Evolutionary conservation across 2,797 vertebrate species (phyloP).

Genomic region (Tadarida brasiliensis): DNA sequence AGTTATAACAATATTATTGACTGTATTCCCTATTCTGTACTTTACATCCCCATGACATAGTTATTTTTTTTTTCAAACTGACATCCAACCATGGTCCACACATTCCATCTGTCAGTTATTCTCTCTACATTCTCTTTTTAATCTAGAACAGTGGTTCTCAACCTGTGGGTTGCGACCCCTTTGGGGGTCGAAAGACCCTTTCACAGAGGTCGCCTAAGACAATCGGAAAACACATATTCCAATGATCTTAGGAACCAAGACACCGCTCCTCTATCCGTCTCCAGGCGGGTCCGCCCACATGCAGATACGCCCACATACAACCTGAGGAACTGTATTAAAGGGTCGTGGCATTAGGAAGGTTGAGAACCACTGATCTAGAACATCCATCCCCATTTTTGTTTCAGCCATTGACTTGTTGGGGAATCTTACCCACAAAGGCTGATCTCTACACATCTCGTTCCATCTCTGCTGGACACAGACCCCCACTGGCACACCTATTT

Average conservation of each 20-base stretch:
- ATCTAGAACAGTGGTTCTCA: too few species aligned
- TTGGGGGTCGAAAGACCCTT: too few species aligned
- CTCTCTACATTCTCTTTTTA: background rate
- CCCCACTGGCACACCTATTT: background rate
- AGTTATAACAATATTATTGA: background rate
- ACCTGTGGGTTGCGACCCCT: too few species aligned
- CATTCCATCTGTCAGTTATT: background rate
- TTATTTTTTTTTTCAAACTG: background rate
- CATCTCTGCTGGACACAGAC: background rate
- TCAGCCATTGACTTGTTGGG: background rate
- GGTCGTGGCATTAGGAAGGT: too few species aligned
- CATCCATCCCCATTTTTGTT: background rate
- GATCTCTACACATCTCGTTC: background rate
- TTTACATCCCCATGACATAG: background rate
- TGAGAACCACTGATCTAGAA: too few species aligned
- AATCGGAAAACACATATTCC: too few species aligned
- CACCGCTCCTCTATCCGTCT: too few species aligned
- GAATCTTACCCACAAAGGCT: background rate
- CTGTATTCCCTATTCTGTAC: background rate
- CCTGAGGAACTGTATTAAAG: too few species aligned
- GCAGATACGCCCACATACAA: too few species aligned
- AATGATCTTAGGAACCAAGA: too few species aligned
- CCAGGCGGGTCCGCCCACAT: too few species aligned
- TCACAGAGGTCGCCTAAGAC: too few species aligned
- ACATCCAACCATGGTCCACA: background rate